A percentile compares a stretch with the other conserved stretches of the same genome.
phyloP scores from a whole-genome alignment of 2,888 invertebrate species.

The Leucania comma region DNA sequence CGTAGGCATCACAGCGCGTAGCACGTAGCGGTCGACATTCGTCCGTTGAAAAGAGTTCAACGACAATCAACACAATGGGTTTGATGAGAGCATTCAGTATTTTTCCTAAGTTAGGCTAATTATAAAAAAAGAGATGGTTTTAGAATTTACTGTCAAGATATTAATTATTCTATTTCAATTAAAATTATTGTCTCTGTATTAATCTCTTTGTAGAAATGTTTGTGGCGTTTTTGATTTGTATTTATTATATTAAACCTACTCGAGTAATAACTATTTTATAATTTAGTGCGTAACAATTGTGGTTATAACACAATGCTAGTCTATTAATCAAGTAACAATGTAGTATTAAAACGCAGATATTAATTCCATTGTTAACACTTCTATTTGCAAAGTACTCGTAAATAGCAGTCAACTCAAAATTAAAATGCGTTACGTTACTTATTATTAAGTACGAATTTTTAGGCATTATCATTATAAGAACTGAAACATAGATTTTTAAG shows the following conservation, averaged over 20 bases:
- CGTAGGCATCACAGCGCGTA: constrained; percentile 21
- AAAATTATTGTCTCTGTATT: neutral
- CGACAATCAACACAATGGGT: constrained; percentile 16
- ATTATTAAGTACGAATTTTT: no score
- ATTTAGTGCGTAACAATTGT: neutral
- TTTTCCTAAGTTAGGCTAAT: neutral
- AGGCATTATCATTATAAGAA: no score
- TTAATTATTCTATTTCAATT: neutral
- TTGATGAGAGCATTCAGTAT: neutral
- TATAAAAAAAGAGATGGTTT: neutral
- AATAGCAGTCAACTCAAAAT: neutral
- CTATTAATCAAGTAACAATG: neutral
- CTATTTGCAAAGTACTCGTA: neutral
- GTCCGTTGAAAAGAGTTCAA: constrained; percentile 53
- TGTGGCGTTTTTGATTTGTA: neutral
- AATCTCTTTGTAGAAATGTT: constrained; percentile 7
- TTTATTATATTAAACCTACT: neutral
- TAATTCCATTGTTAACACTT: neutral
- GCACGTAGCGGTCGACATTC: neutral
- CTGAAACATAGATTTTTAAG: no score
- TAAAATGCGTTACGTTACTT: no score
- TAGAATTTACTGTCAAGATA: neutral
- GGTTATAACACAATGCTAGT: neutral
- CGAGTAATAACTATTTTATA: neutral
- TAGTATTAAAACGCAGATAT: neutral